Evolutionary conservation across 2,797 vertebrate species (phyloP).

Genomic region (Enoplosus armatus): DNA sequence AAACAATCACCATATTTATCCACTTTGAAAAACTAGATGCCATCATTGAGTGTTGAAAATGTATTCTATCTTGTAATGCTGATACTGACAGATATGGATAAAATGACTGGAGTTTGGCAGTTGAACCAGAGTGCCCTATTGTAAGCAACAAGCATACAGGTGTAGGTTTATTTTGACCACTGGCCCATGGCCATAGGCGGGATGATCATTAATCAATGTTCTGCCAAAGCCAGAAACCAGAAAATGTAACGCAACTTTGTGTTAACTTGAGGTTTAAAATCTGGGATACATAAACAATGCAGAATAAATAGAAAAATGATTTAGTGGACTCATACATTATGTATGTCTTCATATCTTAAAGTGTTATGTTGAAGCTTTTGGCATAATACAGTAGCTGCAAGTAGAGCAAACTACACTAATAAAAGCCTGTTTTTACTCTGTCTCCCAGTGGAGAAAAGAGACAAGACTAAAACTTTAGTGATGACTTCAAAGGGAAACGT

Average conservation of each 20-base stretch:
- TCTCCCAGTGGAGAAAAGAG: background rate
- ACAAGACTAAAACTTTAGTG: background rate
- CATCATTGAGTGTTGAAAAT: background rate
- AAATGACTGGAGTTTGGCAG: background rate
- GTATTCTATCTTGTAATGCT: background rate
- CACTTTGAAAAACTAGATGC: background rate
- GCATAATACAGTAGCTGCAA: background rate
- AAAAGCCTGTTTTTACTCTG: constrained; percentile 7
- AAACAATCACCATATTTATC: background rate
- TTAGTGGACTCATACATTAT: background rate
- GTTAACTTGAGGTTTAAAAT: background rate
- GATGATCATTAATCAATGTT: background rate
- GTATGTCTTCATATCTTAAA: background rate
- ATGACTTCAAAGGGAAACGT: constrained; percentile 31
- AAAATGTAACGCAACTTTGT: background rate
- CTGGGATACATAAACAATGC: background rate
- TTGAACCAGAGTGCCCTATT: background rate
- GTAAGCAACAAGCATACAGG: background rate
- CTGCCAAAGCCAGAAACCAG: background rate
- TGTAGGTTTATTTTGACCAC: background rate
- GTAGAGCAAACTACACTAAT: background rate
- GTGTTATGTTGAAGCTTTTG: background rate
- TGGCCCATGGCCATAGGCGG: background rate
- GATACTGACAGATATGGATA: background rate
- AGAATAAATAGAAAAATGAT: background rate